These are phyloP conservation scores for Drosophila chauvacae DNA, from an alignment of 1,140 invertebrate genomes.

Conservation along the genomic window DNA sequence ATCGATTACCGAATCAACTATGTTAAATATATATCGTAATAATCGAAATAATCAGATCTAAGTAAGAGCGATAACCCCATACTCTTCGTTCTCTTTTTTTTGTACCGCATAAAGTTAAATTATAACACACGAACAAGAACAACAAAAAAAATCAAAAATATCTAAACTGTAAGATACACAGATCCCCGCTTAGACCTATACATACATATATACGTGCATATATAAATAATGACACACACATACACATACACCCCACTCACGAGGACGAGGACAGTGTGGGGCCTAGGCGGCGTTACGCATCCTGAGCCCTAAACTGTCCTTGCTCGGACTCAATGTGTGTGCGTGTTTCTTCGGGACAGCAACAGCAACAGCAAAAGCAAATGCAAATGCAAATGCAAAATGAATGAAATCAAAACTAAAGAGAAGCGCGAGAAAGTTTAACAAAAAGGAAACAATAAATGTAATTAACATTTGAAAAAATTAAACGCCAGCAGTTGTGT, in stretches of 20 bases:
- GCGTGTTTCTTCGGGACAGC: conserved; percentile 17
- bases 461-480: conserved; percentile 63
- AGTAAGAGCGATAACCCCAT: conserved; percentile 32
- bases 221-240: conserved; percentile 2
- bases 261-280: background rate
- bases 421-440: conserved; percentile 20
- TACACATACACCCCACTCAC: background rate
- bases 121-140: background rate
- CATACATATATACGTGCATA: conserved; percentile 41
- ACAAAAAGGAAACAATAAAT: conserved; percentile 54
- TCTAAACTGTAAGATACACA: conserved; percentile 45
- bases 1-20: conserved; percentile 49
- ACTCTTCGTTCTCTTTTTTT: conserved; percentile 40
- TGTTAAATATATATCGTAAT: conserved; percentile 49
- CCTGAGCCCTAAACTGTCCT: background rate
- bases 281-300: background rate
- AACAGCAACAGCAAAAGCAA: conserved; percentile 23
- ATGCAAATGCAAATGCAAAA: conserved; percentile 3
- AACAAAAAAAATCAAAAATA: conserved; percentile 39
- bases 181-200: conserved; percentile 44
- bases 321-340: conserved; percentile 2
- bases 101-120: conserved; percentile 47
- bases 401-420: conserved; percentile 57
- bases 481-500: conserved; percentile 17
- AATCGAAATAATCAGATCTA: conserved; percentile 39